Base-by-base conservation (phyloP, 1,140 invertebrate species). In the Augochlora pura region DNA sequence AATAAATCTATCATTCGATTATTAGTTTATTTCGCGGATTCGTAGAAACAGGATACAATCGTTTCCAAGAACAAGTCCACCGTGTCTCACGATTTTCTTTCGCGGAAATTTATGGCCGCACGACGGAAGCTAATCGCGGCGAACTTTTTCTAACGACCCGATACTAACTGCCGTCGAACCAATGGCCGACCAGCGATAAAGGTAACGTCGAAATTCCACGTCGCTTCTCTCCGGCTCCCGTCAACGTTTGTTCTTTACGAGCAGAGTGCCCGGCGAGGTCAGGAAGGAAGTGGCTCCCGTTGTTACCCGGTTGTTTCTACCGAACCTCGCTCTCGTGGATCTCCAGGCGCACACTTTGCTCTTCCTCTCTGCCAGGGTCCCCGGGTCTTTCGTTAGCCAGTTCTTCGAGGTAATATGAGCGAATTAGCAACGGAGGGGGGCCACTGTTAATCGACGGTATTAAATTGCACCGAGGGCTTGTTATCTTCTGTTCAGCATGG, bases 221-320 rank as follows among this genome's bases (percentile, higher is more conserved):
- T 6, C 8, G 27, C 60, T 4, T 18, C 23, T 59, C 57, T n/a
- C n/a, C n/a, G n/a, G n/a, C n/a, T n/a, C 23, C 23, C 57, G 52
- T 59, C 49, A 64, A 67, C 49, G 73, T 75, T 49, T 67, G 64
- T 59, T 75, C 66, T 68, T 49, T 42, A 67, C 64, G 64, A 52
- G 49, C 64, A 10, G 25, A 27, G 18, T 59, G 38, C 18, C 49
- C 64, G 82, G 78, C 67, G 71, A 73, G 63, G 62, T 70, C 16
- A 54, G 59, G 46, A 83, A 68, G 70, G 59, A 67, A 67, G 49
- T 74, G 27, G 60, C 60, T 4, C 64, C 46, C 64, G 82, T 69
- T 66, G 81, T 82, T 81, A 78, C 80, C 68, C 81, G 39, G 39
- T 78, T 81, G 80, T 83, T 77, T 62, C 64, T 66, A 64, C 49